phyloP scores from a whole-genome alignment of 2,797 vertebrate species.

The Pristis pectinata region DNA sequence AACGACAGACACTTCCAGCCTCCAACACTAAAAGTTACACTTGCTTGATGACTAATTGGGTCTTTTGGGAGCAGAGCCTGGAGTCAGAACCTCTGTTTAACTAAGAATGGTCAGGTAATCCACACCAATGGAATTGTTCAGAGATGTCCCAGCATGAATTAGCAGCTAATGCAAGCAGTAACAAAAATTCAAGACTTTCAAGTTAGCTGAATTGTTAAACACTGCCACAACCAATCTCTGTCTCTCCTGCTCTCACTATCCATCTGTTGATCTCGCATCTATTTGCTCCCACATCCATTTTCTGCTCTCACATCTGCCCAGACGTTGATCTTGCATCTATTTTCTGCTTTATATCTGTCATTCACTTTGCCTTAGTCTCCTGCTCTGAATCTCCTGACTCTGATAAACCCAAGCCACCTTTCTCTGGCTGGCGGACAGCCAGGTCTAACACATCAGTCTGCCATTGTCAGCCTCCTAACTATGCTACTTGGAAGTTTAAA shows the following conservation, averaged over 20 bases:
- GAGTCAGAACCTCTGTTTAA: not conserved
- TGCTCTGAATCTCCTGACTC: not conserved
- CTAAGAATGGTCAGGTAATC: not conserved
- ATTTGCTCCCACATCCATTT: not conserved
- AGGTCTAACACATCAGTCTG: not conserved
- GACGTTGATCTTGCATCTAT: not conserved
- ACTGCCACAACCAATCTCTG: not conserved
- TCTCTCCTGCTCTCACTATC: not conserved
- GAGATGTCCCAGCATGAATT: not conserved
- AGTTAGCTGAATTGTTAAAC: not conserved
- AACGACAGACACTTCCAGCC: not conserved
- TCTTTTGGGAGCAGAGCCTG: not conserved
- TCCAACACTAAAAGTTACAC: not conserved
- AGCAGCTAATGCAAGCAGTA: not conserved
- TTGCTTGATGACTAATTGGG: not conserved
- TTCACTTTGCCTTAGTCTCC: not conserved
- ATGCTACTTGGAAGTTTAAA: not conserved
- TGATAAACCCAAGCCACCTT: not conserved
- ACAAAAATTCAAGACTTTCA: not conserved
- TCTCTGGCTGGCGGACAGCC: not conserved
- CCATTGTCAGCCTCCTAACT: not conserved
- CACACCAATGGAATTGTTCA: not conserved
- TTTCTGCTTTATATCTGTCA: not conserved
- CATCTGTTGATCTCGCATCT: not conserved
- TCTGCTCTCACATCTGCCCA: not conserved